phyloP scores from a whole-genome alignment of 2,797 vertebrate species.

The Clarias platycephalus region DNA sequence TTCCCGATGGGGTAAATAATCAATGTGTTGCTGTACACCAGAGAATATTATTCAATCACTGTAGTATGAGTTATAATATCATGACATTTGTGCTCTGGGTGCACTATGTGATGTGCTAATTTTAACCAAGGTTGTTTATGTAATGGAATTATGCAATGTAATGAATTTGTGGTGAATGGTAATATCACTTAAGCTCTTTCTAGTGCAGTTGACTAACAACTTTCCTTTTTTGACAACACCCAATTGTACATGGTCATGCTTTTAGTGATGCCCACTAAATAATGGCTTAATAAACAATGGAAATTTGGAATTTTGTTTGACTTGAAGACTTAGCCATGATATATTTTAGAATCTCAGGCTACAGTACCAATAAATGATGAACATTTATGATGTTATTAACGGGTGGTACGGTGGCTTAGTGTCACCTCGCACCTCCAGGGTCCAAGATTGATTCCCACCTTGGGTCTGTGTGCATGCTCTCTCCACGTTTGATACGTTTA shows the following conservation, averaged over 20 bases:
- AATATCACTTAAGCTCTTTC: not conserved
- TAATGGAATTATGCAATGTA: too few species aligned
- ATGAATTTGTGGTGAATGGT: not conserved
- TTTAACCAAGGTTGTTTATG: not conserved
- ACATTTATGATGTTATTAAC: not conserved
- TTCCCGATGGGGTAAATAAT: not conserved
- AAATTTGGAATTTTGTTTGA: not conserved
- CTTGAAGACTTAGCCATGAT: not conserved
- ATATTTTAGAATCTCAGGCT: not conserved
- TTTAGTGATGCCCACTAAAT: conserved; percentile 40
- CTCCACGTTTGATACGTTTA: too few species aligned
- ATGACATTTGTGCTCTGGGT: not conserved
- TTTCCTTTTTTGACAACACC: conserved; percentile 2
- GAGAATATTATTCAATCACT: not conserved
- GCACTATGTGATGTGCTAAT: not conserved
- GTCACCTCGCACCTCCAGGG: too few species aligned
- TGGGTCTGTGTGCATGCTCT: too few species aligned
- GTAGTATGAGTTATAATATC: not conserved
- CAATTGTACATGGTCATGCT: conserved; percentile 21
- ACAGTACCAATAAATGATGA: not conserved
- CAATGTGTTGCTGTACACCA: not conserved
- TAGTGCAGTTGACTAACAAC: not conserved
- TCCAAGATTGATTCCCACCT: too few species aligned
- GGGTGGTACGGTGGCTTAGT: too few species aligned
- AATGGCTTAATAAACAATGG: not conserved